Percentiles rank a stretch among this genome's conserved stretches.
Evolutionary conservation across 2,797 vertebrate genomes (phyloP).

Genomic region (Rhinichthys osculus): DNA sequence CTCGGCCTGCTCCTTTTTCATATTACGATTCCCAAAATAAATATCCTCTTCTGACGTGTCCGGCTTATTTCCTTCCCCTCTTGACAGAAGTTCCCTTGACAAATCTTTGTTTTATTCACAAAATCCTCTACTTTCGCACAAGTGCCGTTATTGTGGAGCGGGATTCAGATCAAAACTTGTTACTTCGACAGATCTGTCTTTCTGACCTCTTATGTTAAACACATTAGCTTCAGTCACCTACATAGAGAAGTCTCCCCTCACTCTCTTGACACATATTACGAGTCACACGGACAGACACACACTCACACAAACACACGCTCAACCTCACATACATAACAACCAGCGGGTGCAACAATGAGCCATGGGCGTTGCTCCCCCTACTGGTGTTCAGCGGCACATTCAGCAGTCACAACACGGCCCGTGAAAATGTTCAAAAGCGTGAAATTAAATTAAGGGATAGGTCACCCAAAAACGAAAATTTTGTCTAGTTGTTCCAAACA

Average conservation of each 20-base stretch:
- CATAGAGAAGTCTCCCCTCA: constrained; percentile 46
- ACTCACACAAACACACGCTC: neutral
- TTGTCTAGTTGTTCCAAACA: no score
- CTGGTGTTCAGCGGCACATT: neutral
- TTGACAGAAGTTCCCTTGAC: constrained; percentile 48
- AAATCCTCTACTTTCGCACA: constrained; percentile 35
- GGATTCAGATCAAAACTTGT: neutral
- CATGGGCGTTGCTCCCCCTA: constrained; percentile 11
- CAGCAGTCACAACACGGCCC: neutral
- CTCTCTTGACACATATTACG: constrained; percentile 52
- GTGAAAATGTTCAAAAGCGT: neutral
- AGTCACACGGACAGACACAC: constrained; percentile 44
- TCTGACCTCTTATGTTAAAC: constrained; percentile 44
- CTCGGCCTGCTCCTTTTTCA: constrained; percentile 64
- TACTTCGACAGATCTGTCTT: constrained; percentile 30
- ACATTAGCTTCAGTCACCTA: constrained; percentile 45
- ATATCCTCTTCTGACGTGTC: constrained; percentile 30
- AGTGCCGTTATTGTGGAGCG: neutral
- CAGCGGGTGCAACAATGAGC: neutral
- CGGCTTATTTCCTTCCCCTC: constrained; percentile 48
- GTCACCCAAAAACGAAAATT: no score
- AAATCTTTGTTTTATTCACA: constrained; percentile 49
- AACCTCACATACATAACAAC: neutral
- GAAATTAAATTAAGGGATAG: no score
- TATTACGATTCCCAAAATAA: constrained; percentile 59